phyloP scores from a whole-genome alignment of 2,113 vertebrate genomes.

The Nothocercus julius region DNA sequence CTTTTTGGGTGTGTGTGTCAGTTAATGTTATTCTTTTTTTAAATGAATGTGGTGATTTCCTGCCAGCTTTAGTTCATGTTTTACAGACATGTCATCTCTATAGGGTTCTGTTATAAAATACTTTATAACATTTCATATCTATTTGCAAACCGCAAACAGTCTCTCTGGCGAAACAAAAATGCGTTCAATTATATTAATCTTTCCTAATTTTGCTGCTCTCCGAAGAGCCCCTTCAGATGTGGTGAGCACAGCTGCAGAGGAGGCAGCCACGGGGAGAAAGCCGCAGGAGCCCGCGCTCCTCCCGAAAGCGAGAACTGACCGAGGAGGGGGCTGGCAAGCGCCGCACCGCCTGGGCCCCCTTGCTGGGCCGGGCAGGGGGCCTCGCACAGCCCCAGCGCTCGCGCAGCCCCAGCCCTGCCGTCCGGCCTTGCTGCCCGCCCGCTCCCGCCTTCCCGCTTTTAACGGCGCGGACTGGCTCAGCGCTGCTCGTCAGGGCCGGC shows the following conservation, averaged over 20 bases:
- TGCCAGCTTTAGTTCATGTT: slow-evolving; percentile 53
- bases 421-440: background rate
- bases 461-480: background rate
- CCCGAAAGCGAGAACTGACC: background rate
- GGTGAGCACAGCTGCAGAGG: slow-evolving; percentile 38
- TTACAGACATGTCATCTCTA: slow-evolving; percentile 56
- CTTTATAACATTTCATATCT: slow-evolving; percentile 49
- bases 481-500: background rate
- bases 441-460: background rate
- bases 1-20: slow-evolving; percentile 30
- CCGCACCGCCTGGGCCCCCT: background rate
- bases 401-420: background rate
- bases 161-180: slow-evolving; percentile 44
- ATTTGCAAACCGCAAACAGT: slow-evolving; percentile 57
- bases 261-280: slow-evolving; percentile 38
- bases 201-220: slow-evolving; percentile 54
- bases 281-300: fast-evolving
- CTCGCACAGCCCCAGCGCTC: too few relatives aligned
- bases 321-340: too few relatives aligned
- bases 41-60: slow-evolving; percentile 15
- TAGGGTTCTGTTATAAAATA: slow-evolving; percentile 63
- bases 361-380: too few relatives aligned
- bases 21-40: slow-evolving; percentile 47
- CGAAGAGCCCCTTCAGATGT: slow-evolving; percentile 40
- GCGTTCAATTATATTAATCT: slow-evolving; percentile 39